These are phyloP conservation scores for Clarias pachynema DNA, from an alignment of 2,797 vertebrate species.

Conservation along the genomic window DNA sequence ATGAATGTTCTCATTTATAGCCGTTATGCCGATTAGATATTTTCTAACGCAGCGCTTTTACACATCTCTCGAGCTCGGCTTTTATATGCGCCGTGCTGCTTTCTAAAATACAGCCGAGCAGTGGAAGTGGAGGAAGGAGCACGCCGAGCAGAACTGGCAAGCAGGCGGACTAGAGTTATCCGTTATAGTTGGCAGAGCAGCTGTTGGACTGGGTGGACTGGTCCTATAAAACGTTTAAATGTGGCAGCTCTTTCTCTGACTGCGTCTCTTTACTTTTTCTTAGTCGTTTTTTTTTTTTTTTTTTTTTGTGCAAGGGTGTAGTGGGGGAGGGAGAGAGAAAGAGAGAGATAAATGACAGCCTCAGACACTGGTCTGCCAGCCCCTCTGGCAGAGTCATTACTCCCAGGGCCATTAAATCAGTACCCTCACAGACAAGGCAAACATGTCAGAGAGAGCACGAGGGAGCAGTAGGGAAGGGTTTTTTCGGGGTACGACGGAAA, in stretches of 20 bases:
- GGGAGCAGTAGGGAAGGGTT: conserved; percentile 32
- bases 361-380: conserved; percentile 76
- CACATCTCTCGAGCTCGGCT: background rate
- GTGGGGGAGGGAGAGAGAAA: background rate
- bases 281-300: background rate
- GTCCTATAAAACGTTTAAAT: conserved; percentile 71
- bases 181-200: conserved; percentile 74
- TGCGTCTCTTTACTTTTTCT: conserved; percentile 44
- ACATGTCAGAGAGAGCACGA: conserved; percentile 70
- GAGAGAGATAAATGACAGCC: conserved; percentile 72
- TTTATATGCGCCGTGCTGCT: conserved; percentile 61
- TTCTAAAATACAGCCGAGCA: conserved; percentile 19
- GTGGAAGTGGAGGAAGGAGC: conserved; percentile 52
- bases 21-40: background rate
- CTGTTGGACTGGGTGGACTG: conserved; percentile 68
- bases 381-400: conserved; percentile 80
- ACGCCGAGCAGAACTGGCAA: conserved; percentile 41
- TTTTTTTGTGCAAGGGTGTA: conserved; percentile 21
- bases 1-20: background rate
- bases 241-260: conserved; percentile 37
- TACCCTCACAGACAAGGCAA: conserved; percentile 78
- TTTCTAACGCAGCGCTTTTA: conserved; percentile 3
- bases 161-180: conserved; percentile 65
- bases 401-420: conserved; percentile 78
- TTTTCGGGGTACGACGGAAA: background rate